Evolutionary conservation across 2,797 vertebrate species (phyloP).

Genomic region (Enteromius fasciolatus): DNA sequence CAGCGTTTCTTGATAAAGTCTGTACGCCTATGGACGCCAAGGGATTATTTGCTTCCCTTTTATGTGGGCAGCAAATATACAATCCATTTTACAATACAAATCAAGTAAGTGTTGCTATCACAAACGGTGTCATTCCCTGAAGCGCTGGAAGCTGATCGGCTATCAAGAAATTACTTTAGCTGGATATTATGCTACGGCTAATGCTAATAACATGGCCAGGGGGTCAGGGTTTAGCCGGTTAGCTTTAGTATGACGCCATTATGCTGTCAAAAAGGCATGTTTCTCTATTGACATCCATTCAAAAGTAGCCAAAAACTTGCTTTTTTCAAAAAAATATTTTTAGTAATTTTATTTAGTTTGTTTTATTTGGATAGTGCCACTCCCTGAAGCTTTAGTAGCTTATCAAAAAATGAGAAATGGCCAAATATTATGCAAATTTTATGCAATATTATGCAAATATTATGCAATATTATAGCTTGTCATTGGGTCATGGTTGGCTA

Average conservation of each 20-base stretch:
- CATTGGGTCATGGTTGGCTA: not conserved
- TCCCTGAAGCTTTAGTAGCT: not conserved
- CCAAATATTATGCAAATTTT: not conserved
- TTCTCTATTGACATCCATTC: not conserved
- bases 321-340: not conserved
- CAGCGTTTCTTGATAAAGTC: slow-evolving; percentile 35
- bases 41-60: slow-evolving; percentile 43
- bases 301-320: not conserved
- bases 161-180: slow-evolving; percentile 32
- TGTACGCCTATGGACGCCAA: slow-evolving; percentile 21
- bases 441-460: no score
- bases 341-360: no score
- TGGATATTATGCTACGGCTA: slow-evolving; percentile 19
- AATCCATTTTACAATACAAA: slow-evolving; percentile 39
- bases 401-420: not conserved
- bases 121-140: not conserved
- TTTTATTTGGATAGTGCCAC: not conserved
- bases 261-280: slow-evolving; percentile 8
- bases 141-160: not conserved
- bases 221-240: slow-evolving; percentile 7
- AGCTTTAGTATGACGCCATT: slow-evolving; percentile 15
- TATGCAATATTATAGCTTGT: slow-evolving; percentile 1
- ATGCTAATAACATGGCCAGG: slow-evolving; percentile 15
- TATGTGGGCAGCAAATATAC: slow-evolving; percentile 43
- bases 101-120: slow-evolving; percentile 36